These are phyloP conservation scores for Zophobas morio DNA, from an alignment of 1,140 invertebrate genomes.

Conservation along the genomic window DNA sequence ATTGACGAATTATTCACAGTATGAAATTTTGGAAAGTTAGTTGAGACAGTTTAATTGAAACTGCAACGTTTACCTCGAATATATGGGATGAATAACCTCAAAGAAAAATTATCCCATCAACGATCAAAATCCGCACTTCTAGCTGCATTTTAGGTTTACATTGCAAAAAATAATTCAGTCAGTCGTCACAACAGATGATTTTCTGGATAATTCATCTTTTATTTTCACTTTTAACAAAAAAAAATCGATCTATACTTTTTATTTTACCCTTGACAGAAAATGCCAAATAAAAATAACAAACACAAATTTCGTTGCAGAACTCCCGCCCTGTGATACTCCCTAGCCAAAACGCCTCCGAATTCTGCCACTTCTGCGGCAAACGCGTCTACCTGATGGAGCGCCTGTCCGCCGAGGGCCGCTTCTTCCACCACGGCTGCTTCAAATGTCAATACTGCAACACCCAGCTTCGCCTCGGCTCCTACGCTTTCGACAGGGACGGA, in stretches of 20 bases:
- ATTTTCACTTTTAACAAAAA: no score
- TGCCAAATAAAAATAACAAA: slow-evolving; percentile 3
- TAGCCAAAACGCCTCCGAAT: slow-evolving; percentile 79
- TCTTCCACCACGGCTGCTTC: slow-evolving; percentile 90
- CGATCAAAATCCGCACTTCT: no score
- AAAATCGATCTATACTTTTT: no score
- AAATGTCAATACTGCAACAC: slow-evolving; percentile 83
- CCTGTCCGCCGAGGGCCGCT: slow-evolving; percentile 87
- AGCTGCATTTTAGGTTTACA: no score
- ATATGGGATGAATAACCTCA: no score
- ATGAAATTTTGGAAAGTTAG: no score
- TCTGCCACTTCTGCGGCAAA: slow-evolving; percentile 90
- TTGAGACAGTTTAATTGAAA: no score
- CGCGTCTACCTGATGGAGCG: slow-evolving; percentile 92
- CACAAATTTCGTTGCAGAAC: slow-evolving; percentile 52
- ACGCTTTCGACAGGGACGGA: slow-evolving; percentile 83
- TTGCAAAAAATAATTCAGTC: no score
- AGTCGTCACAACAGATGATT: not conserved
- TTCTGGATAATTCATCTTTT: slow-evolving; percentile 2
- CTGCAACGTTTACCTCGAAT: no score
- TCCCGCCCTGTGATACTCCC: slow-evolving; percentile 69
- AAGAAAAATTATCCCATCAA: no score
- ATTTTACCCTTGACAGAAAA: not conserved
- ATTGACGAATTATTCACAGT: no score
- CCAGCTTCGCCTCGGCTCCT: slow-evolving; percentile 80